A percentile compares a stretch with the other conserved stretches of the same genome.
Evolutionary conservation across 2,797 vertebrate species (phyloP).

Genomic region (Sebastes kiyomatsui): DNA sequence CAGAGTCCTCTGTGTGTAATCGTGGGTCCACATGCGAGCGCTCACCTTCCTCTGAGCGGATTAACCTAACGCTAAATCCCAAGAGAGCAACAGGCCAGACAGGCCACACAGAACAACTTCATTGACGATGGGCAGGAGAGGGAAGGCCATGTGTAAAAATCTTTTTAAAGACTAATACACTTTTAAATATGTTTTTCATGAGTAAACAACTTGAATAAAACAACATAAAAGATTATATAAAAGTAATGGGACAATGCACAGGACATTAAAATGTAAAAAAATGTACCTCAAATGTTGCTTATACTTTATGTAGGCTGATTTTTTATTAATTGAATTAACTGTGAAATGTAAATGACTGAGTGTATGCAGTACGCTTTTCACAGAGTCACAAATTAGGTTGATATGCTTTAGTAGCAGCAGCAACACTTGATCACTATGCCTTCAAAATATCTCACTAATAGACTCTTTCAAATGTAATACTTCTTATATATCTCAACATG

Average conservation of each 20-base stretch:
- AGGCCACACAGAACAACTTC: constrained; percentile 78
- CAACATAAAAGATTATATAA: background rate
- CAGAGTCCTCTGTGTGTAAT: constrained; percentile 86
- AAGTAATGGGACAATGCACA: background rate
- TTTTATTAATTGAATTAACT: background rate
- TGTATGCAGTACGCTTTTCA: constrained; percentile 15
- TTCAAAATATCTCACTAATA: constrained; percentile 8
- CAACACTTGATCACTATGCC: constrained; percentile 30
- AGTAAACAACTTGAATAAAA: constrained; percentile 32
- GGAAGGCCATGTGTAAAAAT: constrained; percentile 53
- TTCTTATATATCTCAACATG: constrained; percentile 3
- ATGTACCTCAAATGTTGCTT: background rate
- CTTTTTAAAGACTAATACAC: constrained; percentile 24
- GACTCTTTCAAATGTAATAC: constrained; percentile 7
- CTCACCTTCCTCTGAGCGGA: constrained; percentile 84
- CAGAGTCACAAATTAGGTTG: constrained; percentile 30
- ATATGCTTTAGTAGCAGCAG: constrained; percentile 23
- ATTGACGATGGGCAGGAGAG: constrained; percentile 67
- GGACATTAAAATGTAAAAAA: background rate
- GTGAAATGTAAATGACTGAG: constrained; percentile 34
- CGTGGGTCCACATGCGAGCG: constrained; percentile 84
- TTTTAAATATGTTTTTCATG: constrained; percentile 6
- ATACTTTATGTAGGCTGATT: background rate
- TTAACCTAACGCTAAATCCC: constrained; percentile 85
- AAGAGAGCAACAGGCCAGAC: constrained; percentile 84